phyloP scores from a whole-genome alignment of 2,797 vertebrate genomes.

The Leptatherina wallacei region DNA sequence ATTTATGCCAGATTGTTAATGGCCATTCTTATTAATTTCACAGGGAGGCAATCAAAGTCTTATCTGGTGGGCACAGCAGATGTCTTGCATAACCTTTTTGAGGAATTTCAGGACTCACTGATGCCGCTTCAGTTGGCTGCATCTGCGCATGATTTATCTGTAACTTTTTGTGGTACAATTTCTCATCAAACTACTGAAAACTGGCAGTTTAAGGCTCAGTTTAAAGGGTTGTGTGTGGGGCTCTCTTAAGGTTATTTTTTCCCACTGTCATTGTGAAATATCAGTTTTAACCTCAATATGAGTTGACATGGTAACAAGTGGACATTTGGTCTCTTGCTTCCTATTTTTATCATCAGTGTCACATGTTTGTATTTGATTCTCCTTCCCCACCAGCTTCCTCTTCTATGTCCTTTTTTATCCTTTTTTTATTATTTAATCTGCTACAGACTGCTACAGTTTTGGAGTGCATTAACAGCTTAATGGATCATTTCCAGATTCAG shows the following conservation, averaged over 20 bases:
- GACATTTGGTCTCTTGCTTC: not conserved
- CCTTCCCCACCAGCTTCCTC: not conserved
- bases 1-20: conserved; percentile 66
- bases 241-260: too few species aligned
- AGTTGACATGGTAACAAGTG: not conserved
- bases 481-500: conserved; percentile 7
- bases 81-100: conserved; percentile 66
- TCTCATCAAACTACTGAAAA: not conserved
- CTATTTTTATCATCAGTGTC: not conserved
- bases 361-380: not conserved
- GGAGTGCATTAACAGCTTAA: not conserved
- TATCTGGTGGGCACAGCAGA: conserved; percentile 57
- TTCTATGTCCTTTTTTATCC: not conserved
- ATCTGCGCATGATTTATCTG: conserved; percentile 4
- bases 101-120: conserved; percentile 28
- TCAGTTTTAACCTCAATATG: not conserved
- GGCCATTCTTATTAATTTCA: conserved; percentile 69
- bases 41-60: conserved; percentile 67
- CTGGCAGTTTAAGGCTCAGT: not conserved
- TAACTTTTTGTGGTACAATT: not conserved
- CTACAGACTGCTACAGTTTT: too few species aligned
- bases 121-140: not conserved
- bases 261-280: too few species aligned
- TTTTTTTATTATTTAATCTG: not conserved
- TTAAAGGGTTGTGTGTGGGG: too few species aligned